A percentile compares a stretch with the other conserved stretches of the same genome.
phyloP scores from a whole-genome alignment of 35 echinoderm and acorn worm genomes.

The Ophioderma brevispina region DNA sequence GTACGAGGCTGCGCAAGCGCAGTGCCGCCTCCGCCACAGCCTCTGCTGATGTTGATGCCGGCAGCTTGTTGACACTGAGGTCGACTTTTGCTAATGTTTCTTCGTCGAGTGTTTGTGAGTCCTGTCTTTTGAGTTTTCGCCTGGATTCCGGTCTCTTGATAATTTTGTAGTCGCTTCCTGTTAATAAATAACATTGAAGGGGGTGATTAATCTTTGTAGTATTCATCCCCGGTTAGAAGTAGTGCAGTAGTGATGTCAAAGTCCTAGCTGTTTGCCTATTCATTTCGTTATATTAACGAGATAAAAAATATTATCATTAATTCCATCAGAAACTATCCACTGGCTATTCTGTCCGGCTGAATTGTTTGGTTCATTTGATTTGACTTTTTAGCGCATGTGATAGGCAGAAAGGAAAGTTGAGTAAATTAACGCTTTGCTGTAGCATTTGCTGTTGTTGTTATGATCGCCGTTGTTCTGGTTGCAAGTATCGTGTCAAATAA shows the following conservation, averaged over 20 bases:
- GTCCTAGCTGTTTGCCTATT: no score
- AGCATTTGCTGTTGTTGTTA: no score
- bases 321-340: no score
- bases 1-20: slow-evolving; percentile 80
- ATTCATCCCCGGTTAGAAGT: neutral
- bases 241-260: neutral
- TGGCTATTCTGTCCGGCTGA: no score
- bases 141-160: slow-evolving; percentile 60
- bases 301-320: no score
- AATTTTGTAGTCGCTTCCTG: slow-evolving; percentile 65
- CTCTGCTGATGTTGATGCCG: slow-evolving; percentile 67
- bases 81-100: slow-evolving; percentile 77
- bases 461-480: no score
- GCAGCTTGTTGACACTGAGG: slow-evolving; percentile 68
- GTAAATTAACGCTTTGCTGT: no score
- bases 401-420: no score
- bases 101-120: slow-evolving; percentile 74
- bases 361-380: no score
- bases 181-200: neutral
- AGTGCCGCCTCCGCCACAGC: slow-evolving; percentile 76
- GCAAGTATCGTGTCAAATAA: no score
- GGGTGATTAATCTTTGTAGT: neutral
- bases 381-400: no score
- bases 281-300: no score
- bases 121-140: slow-evolving; percentile 68